Percentiles rank a stretch among this genome's conserved stretches.
Conservation (phyloP, 2,888 invertebrate genomes). For the Busseola fusca region DNA sequence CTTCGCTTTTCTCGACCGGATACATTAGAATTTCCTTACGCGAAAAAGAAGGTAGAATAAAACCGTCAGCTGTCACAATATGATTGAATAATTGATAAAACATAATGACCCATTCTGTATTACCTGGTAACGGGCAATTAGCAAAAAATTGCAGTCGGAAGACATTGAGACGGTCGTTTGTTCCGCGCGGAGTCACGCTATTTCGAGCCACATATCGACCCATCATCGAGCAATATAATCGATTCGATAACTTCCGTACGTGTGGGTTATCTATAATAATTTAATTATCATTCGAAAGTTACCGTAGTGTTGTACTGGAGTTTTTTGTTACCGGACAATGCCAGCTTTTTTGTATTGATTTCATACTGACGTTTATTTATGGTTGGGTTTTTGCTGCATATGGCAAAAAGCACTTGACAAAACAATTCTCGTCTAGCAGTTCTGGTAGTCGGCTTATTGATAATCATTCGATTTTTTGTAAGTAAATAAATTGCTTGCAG, state of each 20-base stretch:
- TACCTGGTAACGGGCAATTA: conserved; percentile 44
- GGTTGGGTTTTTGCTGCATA: conserved; percentile 20
- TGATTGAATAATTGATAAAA: conserved; percentile 48
- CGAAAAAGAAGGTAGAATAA: conserved; percentile 12
- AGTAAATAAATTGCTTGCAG: neutral
- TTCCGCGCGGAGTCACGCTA: conserved; percentile 68
- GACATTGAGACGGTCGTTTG: conserved; percentile 46
- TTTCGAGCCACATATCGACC: conserved; percentile 30
- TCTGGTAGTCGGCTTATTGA: neutral
- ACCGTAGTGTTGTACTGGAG: conserved; percentile 57
- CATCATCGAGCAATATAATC: conserved; percentile 46
- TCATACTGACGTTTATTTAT: conserved; percentile 14
- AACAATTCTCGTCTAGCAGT: neutral
- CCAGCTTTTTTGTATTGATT: conserved; percentile 15
- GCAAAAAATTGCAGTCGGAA: conserved; percentile 58
- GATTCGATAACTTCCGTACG: conserved; percentile 70
- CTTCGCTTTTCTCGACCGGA: neutral
- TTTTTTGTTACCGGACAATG: conserved; percentile 58
- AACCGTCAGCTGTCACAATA: conserved; percentile 35
- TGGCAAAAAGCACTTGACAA: neutral
- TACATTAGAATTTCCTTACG: conserved; percentile 14
- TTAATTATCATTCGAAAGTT: conserved; percentile 71
- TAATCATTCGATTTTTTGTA: conserved; percentile 19
- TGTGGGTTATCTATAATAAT: conserved; percentile 66
- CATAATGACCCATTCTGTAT: conserved; percentile 52